A percentile compares a stretch with the other conserved stretches of the same genome.
These are phyloP conservation scores for Amniataba percoides DNA, from an alignment of 2,797 vertebrate species.

Conservation along the genomic window DNA sequence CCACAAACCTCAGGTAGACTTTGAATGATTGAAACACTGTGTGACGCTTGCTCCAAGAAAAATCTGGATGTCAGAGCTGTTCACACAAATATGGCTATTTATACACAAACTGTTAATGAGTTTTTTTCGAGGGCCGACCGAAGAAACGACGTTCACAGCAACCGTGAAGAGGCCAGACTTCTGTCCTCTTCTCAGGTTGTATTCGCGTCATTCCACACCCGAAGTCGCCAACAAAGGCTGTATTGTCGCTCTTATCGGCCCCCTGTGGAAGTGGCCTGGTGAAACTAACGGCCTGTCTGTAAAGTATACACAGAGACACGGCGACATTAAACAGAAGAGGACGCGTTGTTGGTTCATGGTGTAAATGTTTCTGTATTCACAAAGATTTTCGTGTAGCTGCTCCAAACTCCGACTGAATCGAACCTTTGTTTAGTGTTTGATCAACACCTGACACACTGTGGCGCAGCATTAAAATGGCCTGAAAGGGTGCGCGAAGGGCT, in stretches of 20 bases:
- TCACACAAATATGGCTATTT: slow-evolving; percentile 25
- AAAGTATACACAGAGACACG: background rate
- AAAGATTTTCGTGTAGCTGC: background rate
- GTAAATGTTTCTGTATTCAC: too few species aligned
- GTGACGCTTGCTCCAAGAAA: background rate
- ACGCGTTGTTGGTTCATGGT: background rate
- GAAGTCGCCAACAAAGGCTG: slow-evolving; percentile 44
- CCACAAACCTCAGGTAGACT: background rate
- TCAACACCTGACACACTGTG: background rate
- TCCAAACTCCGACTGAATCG: background rate
- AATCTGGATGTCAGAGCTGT: slow-evolving; percentile 7
- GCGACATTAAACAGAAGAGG: background rate
- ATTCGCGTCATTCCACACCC: slow-evolving; percentile 29
- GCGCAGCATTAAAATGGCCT: background rate
- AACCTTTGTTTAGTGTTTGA: background rate
- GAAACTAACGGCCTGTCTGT: background rate
- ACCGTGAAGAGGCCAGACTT: slow-evolving; percentile 17
- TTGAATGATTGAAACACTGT: background rate
- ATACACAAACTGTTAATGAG: slow-evolving; percentile 25
- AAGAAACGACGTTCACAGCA: slow-evolving; percentile 16
- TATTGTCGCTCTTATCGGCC: slow-evolving; percentile 45
- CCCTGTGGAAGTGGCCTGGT: background rate
- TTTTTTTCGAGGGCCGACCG: background rate
- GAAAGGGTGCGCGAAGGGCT: background rate
- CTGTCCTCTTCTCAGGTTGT: slow-evolving; percentile 38